These are phyloP conservation scores for Coptodon rendalli DNA, from an alignment of 2,113 vertebrate species.

Conservation along the genomic window DNA sequence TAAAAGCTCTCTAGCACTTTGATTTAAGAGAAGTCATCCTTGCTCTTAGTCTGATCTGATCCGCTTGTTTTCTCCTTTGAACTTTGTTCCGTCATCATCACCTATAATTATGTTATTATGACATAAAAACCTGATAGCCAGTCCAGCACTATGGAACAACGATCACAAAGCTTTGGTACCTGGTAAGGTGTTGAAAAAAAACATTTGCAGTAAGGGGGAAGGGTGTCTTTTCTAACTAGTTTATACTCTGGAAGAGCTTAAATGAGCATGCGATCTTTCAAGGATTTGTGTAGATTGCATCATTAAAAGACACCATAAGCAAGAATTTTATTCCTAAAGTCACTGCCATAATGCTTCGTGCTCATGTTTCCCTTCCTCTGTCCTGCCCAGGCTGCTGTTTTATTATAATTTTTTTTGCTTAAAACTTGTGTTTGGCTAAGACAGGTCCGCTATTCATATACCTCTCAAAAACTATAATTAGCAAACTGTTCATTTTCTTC, in stretches of 20 bases:
- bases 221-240: not conserved
- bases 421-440: not conserved
- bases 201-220: not conserved
- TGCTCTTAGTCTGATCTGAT: constrained; percentile 12
- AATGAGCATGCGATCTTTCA: not conserved
- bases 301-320: not conserved
- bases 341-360: rapidly evolving
- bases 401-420: not conserved
- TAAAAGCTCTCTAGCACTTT: constrained; percentile 25
- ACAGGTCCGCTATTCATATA: not conserved
- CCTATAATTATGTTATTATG: not conserved
- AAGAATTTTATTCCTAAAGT: not conserved
- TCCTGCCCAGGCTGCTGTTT: not conserved
- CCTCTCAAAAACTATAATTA: not conserved
- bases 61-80: not conserved
- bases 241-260: not conserved
- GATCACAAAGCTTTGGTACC: not conserved
- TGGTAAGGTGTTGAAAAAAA: not conserved
- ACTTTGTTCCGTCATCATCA: not conserved
- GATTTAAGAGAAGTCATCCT: not conserved
- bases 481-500: not conserved
- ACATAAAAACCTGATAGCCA: not conserved
- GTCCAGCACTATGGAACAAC: not conserved
- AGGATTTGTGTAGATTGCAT: not conserved
- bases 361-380: not conserved